Evolutionary conservation across 2,113 vertebrate species (phyloP), one percentile per base, ranked within the genome.

Genomic region (Collichthys lucidus): DNA sequence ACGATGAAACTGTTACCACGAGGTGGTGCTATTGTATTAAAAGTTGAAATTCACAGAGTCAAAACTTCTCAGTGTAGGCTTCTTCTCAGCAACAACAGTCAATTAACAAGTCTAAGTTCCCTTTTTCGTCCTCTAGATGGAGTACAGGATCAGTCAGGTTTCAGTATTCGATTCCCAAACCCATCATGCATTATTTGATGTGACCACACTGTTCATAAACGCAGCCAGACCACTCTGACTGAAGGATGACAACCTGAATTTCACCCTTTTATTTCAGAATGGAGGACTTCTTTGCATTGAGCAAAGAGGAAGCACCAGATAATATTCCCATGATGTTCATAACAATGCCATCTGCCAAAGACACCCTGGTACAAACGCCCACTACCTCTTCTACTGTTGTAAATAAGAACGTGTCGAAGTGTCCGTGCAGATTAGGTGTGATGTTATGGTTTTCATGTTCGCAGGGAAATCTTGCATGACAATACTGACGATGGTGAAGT

Each of bases 391-490:
- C 53, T 17, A 56, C 24, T 26, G 24, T 26, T 26, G 24, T 26
- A 2, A 26, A 26, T 19, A 56, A 22, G 31, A 35, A 35, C 31
- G 0, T 2, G 17, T 29, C 2, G 24, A 22, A 15, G n/a, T 11
- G 17, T 57, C 49, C 11, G 26, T 14, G 46, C 1, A 24, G n/a
- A 61, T 46, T 14, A n/a, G 14, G 0, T 31, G 22, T 50, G 56
- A 24, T 47, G 7, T 52, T 6, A 1, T 70, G 4, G 50, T 7
- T 47, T 53, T 72, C n/a, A 9, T 24, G 57, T 59, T 80, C 70
- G 20, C 91, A 97, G 97, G 96, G 31, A 94, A 94, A 65, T 96
- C 95, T 0, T 96, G 95, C 88, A 97, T 97, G 96, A 97, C 96
- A 4, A 95, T 97, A 49, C 91, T 97, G 90, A 96, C 90, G 68